Evolutionary conservation across 2,888 invertebrate genomes (phyloP).

Genomic region (Schizotus pectinicornis): DNA sequence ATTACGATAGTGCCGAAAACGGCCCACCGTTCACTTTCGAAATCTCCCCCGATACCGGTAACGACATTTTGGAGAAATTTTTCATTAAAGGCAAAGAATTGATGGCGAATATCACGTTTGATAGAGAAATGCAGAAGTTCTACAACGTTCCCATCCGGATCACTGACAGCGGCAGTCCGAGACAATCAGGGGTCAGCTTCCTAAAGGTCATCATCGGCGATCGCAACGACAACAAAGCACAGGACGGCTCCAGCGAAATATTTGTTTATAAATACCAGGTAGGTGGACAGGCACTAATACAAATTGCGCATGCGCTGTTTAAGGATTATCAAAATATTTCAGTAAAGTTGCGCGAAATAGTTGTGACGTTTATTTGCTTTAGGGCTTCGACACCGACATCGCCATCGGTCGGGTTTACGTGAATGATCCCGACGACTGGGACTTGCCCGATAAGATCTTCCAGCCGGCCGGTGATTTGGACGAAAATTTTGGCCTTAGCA

Average conservation of each 20-base stretch:
- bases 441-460: slow-evolving; percentile 89
- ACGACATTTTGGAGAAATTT: slow-evolving; percentile 75
- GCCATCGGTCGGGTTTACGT: slow-evolving; percentile 93
- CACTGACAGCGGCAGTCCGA: slow-evolving; percentile 80
- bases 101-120: slow-evolving; percentile 77
- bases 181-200: slow-evolving; percentile 79
- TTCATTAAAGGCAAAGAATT: slow-evolving; percentile 69
- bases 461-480: slow-evolving; percentile 69
- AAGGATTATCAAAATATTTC: no score
- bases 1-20: slow-evolving; percentile 81
- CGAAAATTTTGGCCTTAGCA: slow-evolving; percentile 73
- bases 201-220: slow-evolving; percentile 93
- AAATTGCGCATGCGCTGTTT: slow-evolving; percentile 3
- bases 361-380: not conserved
- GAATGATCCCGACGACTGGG: slow-evolving; percentile 96
- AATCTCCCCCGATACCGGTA: slow-evolving; percentile 69
- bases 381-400: slow-evolving; percentile 79
- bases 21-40: slow-evolving; percentile 85
- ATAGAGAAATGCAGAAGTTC: slow-evolving; percentile 86
- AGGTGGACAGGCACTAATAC: slow-evolving; percentile 25
- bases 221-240: slow-evolving; percentile 91
- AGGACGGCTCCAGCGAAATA: slow-evolving; percentile 85
- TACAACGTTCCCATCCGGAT: slow-evolving; percentile 90
- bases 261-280: slow-evolving; percentile 95
- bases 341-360: no score